phyloP scores from a whole-genome alignment of 2,797 vertebrate genomes.

The Clarias laeviceps region DNA sequence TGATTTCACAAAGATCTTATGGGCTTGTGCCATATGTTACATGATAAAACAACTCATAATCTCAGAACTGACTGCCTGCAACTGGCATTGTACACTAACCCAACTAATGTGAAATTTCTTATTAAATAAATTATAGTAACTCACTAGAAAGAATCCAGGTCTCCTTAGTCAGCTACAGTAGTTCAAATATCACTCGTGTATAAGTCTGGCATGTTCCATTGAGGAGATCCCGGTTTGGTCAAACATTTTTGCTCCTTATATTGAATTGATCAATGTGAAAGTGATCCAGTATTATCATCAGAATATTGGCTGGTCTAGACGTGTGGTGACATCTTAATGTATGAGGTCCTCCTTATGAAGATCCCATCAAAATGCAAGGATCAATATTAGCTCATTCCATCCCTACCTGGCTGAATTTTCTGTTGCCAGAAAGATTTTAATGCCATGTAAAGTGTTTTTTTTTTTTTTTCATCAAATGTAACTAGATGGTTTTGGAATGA shows the following conservation, averaged over 20 bases:
- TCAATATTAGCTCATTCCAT: not conserved
- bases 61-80: not conserved
- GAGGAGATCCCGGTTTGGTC: not conserved
- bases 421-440: not conserved
- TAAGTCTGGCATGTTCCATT: not conserved
- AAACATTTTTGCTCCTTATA: not conserved
- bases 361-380: not conserved
- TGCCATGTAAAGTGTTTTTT: not conserved
- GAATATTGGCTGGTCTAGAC: not conserved
- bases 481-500: not conserved
- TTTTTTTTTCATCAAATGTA: not conserved
- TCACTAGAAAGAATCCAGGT: not conserved
- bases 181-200: not conserved
- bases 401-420: not conserved
- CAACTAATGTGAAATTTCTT: not conserved
- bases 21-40: not conserved
- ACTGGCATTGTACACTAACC: not conserved
- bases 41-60: not conserved
- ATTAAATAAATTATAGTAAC: not conserved
- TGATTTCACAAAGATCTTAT: not conserved
- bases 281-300: not conserved
- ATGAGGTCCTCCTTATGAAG: not conserved
- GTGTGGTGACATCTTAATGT: not conserved
- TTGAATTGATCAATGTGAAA: not conserved
- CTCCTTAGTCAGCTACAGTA: not conserved